Conservation (phyloP, 2,888 invertebrate genomes). For the Sylvicola cinctus region DNA sequence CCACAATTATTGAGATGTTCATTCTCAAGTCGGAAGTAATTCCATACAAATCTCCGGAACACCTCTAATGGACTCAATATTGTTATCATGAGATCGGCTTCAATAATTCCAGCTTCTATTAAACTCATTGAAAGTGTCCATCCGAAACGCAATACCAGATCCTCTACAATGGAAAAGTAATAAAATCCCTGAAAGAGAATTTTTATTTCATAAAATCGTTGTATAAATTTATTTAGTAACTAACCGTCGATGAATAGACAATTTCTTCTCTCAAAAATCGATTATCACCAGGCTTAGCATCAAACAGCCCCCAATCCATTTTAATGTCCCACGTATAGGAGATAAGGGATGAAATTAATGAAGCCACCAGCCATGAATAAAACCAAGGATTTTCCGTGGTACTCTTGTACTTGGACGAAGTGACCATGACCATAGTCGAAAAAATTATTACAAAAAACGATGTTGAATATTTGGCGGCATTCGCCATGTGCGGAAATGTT, state of each 20-base stretch:
- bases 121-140: slow-evolving; percentile 82
- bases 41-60: slow-evolving; percentile 95
- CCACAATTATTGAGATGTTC: slow-evolving; percentile 99
- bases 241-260: slow-evolving; percentile 79
- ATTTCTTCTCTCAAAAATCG: slow-evolving; percentile 83
- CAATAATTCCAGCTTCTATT: slow-evolving; percentile 53
- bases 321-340: slow-evolving; percentile 96
- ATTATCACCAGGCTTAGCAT: slow-evolving; percentile 79
- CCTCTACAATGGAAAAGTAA: slow-evolving; percentile 92
- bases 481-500: slow-evolving; percentile 87
- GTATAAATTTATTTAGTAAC: slow-evolving; percentile 12
- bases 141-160: slow-evolving; percentile 76
- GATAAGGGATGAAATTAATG: slow-evolving; percentile 76
- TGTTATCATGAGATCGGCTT: slow-evolving; percentile 64
- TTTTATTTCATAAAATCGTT: slow-evolving; percentile 1
- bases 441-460: slow-evolving; percentile 89
- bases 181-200: slow-evolving; percentile 88
- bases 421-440: slow-evolving; percentile 28
- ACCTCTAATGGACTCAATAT: slow-evolving; percentile 73
- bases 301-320: slow-evolving; percentile 98
- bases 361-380: slow-evolving; percentile 74
- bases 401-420: slow-evolving; percentile 33
- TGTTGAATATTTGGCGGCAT: slow-evolving; percentile 96
- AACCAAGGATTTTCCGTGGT: slow-evolving; percentile 63
- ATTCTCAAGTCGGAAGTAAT: slow-evolving; percentile 97